Evolutionary conservation across 2,797 vertebrate species (phyloP).

Genomic region (Leptodactylus fallax): DNA sequence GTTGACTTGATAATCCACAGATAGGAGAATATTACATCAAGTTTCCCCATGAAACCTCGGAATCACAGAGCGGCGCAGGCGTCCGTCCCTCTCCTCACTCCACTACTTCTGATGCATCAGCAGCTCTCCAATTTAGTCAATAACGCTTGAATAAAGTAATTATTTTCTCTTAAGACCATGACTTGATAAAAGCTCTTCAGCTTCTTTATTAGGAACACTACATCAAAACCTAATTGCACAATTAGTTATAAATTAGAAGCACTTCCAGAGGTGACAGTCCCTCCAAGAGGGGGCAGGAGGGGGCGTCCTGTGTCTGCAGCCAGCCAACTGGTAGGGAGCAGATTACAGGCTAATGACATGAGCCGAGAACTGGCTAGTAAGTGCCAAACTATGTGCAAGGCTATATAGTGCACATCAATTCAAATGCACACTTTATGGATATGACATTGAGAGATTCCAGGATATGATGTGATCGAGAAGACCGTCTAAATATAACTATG

Average conservation of each 20-base stretch:
- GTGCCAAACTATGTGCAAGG: neutral
- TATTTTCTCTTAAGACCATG: conserved; percentile 75
- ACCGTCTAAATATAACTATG: conserved; percentile 10
- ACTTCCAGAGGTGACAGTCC: conserved; percentile 62
- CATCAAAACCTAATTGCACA: conserved; percentile 77
- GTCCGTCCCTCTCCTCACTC: conserved; percentile 47
- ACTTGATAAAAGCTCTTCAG: conserved; percentile 79
- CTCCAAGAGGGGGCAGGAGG: conserved; percentile 42
- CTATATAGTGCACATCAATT: neutral
- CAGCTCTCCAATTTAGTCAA: conserved; percentile 72
- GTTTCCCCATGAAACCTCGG: conserved; percentile 23
- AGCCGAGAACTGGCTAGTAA: conserved; percentile 3
- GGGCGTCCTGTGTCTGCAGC: conserved; percentile 38
- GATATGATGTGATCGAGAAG: neutral
- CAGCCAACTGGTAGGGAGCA: conserved; percentile 18
- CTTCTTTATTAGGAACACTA: conserved; percentile 71
- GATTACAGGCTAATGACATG: conserved; percentile 24
- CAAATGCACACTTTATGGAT: conserved; percentile 38
- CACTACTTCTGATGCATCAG: conserved; percentile 60
- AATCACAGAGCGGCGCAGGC: neutral
- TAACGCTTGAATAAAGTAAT: conserved; percentile 71
- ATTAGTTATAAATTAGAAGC: conserved; percentile 75
- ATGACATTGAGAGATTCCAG: conserved; percentile 36
- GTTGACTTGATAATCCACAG: neutral
- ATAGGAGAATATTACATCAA: neutral